Evolutionary conservation across 2,888 invertebrate genomes (phyloP), one percentile per base, ranked within the genome.

Genomic region (Xestia c-nigrum): DNA sequence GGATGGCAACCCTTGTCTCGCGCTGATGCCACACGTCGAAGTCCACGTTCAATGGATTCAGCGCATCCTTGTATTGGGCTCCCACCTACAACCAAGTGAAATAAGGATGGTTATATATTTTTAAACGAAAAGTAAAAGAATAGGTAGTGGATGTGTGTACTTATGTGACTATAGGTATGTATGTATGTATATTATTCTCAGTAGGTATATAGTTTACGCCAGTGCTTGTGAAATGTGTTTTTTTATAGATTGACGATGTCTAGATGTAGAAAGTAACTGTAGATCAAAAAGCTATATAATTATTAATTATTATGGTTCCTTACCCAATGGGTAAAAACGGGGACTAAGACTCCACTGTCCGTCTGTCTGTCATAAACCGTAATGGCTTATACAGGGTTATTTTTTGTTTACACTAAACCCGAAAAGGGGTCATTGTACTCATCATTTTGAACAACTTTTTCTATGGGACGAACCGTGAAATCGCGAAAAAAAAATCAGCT

Each of bases 1-100:
- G 85, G 10, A 89, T 84, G 2, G 95, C 94, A 14, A 94, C 90
- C 47, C 95, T 91, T 6, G 93, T 84, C n/a, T 90, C 92, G 7
- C 95, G 92, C 74, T 92, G 93, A 55, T 93, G 92, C 95, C 95
- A 95, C 5, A 90, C 92, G 21, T 92, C 93, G 24, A 91, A 71
- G 40, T 92, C 91, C 43, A 85, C 86, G 47, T 89, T 91, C 14
- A 90, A 89, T 1, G 93, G 93, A 74, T 92, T 93, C 57, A 94
- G 83, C 55, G 84, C 90, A 83, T 95, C 92, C 69, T 91, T 89
- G 69, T 88, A 86, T 74, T 89, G 84, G 4, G 91, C 91, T 68
- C 85, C 85, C 77, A 92, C 93, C 96, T 96, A 79, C 31, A 90
- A 80, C 19, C 52, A 31, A n/a, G 3, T 74, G 1, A 3, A 72